Percentiles rank a stretch among this genome's conserved stretches.
phyloP scores from a whole-genome alignment of 2,888 invertebrate genomes.

The Sylvicola fuscatus region DNA sequence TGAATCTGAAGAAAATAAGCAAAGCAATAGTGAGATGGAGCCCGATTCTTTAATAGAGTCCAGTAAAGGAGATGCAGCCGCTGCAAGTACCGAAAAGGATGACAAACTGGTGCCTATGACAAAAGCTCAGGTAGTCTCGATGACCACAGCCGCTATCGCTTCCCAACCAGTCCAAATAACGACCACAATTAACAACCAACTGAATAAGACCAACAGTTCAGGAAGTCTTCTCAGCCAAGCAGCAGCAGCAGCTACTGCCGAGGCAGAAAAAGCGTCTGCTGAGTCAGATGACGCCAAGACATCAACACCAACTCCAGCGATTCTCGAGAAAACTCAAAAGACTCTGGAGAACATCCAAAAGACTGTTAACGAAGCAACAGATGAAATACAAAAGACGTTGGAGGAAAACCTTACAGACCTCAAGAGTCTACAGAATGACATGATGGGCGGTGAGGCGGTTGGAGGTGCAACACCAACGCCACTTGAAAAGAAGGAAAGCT shows the following conservation, averaged over 20 bases:
- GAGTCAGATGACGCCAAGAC: slow-evolving; percentile 1
- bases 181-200: slow-evolving; percentile 32
- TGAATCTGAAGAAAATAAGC: slow-evolving; percentile 1
- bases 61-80: neutral
- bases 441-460: neutral
- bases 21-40: neutral
- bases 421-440: slow-evolving; percentile 10
- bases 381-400: slow-evolving; percentile 22
- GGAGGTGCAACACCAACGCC: slow-evolving; percentile 13
- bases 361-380: slow-evolving; percentile 18
- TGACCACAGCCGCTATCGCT: slow-evolving; percentile 36
- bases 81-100: slow-evolving; percentile 4
- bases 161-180: slow-evolving; percentile 33
- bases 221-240: no score
- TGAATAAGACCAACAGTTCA: slow-evolving; percentile 10
- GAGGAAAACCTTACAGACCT: slow-evolving; percentile 20
- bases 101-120: slow-evolving; percentile 12
- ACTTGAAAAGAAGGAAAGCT: slow-evolving; percentile 8
- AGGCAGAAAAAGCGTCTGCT: neutral
- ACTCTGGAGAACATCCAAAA: slow-evolving; percentile 19
- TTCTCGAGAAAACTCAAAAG: slow-evolving; percentile 19
- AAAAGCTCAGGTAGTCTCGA: slow-evolving; percentile 26
- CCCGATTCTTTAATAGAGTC: neutral
- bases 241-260: no score
- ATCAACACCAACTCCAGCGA: slow-evolving; percentile 9